Evolutionary conservation across 2,888 invertebrate species (phyloP), one percentile per base, ranked within the genome.

Genomic region (Volucella inanis): DNA sequence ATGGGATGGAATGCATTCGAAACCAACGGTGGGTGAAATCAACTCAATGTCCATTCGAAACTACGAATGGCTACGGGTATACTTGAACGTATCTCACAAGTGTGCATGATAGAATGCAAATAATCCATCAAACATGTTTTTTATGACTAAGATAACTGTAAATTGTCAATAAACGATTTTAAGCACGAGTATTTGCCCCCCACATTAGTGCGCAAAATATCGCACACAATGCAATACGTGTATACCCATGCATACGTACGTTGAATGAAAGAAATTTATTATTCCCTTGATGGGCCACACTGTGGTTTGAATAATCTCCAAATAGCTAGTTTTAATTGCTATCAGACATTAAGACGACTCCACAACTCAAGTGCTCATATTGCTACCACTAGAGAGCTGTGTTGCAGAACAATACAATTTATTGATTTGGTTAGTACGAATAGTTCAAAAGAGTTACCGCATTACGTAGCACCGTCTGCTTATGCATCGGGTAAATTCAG

Each of bases 331-430:
- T 59, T n/a, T 45, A 74, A 83, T 62, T 83, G 72, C 74, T 68
- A 65, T 64, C 83, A 84, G 79, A 84, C 83, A 79, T 75, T 79
- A 70, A 74, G 74, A 64, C 78, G 70, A 68, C 68, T 31, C 31
- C 31, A 31, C 31, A 31, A 31, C 6, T 31, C 45, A 62, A 18
- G 41, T 49, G 57, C 49, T 72, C 31, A 59, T 52, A 31, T 31
- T 31, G 31, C 31, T 31, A 31, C 31, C 50, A 50, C 18, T 57
- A 49, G n/a, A 4, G 14, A 39, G 64, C 67, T 61, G 52, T 61
- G 54, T 45, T 52, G 62, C 68, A 61, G 62, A 77, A 77, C 68
- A 77, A 77, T 70, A 62, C 39, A 54, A 61, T 45, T 55, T 62
- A 77, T 62, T 77, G 52, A 68, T 31, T 52, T 45, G 43, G 59